Evolutionary conservation across 2,888 invertebrate species (phyloP).

Genomic region (Euzophera pinguis): DNA sequence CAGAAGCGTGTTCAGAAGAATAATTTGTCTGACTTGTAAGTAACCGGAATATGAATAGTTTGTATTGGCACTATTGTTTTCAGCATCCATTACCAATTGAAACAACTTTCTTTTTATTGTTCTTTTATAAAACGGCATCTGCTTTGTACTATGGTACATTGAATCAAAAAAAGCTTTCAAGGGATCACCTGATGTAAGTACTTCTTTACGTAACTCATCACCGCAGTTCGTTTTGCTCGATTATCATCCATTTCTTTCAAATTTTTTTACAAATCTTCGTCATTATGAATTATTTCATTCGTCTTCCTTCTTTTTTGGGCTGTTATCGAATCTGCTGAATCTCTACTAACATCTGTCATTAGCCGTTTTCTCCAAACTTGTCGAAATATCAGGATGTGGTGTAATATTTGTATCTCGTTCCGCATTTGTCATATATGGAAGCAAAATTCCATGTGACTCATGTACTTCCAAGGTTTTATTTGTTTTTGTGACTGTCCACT

Average conservation of each 20-base stretch:
- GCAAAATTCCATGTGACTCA: constrained; percentile 21
- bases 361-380: constrained; percentile 15
- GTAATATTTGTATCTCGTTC: constrained; percentile 6
- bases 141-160: constrained; percentile 24
- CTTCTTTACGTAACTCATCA: constrained; percentile 21
- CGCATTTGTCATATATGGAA: constrained; percentile 21
- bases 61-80: constrained; percentile 23
- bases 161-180: constrained; percentile 23
- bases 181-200: constrained; percentile 20
- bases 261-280: constrained; percentile 16
- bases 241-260: constrained; percentile 20
- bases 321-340: constrained; percentile 12
- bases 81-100: constrained; percentile 25
- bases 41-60: constrained; percentile 21
- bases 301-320: constrained; percentile 13
- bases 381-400: constrained; percentile 19
- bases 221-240: constrained; percentile 15
- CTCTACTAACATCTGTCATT: constrained; percentile 17
- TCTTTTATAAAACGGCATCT: constrained; percentile 25
- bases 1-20: constrained; percentile 15
- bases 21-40: constrained; percentile 9
- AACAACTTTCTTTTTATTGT: constrained; percentile 26
- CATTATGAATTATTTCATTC: constrained; percentile 14
- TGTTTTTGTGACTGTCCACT: constrained; percentile 22
- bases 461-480: constrained; percentile 23